phyloP scores from a whole-genome alignment of 2,797 vertebrate species.

The Hyperoplus lanceolatus region DNA sequence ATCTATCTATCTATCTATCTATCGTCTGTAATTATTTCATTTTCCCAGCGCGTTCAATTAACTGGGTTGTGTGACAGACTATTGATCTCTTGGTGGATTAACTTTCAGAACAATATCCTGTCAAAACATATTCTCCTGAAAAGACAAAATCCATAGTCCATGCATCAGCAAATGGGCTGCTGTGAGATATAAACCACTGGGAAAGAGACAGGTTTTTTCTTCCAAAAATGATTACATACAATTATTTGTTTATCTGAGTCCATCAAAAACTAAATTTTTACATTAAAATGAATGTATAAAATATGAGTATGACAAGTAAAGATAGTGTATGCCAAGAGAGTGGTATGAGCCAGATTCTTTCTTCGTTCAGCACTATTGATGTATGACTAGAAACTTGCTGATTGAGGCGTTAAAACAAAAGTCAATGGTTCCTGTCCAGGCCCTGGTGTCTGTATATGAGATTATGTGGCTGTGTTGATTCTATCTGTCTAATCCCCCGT shows the following conservation, averaged over 20 bases:
- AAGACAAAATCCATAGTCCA: constrained; percentile 53
- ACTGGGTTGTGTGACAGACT: constrained; percentile 59
- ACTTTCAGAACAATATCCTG: constrained; percentile 69
- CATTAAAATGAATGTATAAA: not conserved
- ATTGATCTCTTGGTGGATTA: constrained; percentile 77
- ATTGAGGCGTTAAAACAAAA: constrained; percentile 69
- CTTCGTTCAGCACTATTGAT: constrained; percentile 11
- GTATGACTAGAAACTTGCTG: constrained; percentile 58
- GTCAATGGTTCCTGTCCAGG: constrained; percentile 58
- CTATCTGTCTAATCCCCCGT: constrained; percentile 78
- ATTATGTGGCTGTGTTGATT: constrained; percentile 78
- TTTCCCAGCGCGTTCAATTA: constrained; percentile 80
- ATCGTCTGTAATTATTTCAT: constrained; percentile 51
- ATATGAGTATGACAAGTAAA: not conserved
- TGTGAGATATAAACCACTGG: not conserved
- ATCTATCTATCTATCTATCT: constrained; percentile 17
- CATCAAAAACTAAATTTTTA: not conserved
- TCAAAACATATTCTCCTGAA: constrained; percentile 56
- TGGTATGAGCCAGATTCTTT: not conserved
- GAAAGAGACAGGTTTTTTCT: not conserved
- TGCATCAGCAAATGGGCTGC: constrained; percentile 24
- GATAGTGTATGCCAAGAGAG: not conserved
- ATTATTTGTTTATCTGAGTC: not conserved
- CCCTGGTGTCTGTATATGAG: constrained; percentile 71
- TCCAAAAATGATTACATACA: not conserved